Conservation (phyloP, 2,797 vertebrate species). For the Sebastolobus alascanus region DNA sequence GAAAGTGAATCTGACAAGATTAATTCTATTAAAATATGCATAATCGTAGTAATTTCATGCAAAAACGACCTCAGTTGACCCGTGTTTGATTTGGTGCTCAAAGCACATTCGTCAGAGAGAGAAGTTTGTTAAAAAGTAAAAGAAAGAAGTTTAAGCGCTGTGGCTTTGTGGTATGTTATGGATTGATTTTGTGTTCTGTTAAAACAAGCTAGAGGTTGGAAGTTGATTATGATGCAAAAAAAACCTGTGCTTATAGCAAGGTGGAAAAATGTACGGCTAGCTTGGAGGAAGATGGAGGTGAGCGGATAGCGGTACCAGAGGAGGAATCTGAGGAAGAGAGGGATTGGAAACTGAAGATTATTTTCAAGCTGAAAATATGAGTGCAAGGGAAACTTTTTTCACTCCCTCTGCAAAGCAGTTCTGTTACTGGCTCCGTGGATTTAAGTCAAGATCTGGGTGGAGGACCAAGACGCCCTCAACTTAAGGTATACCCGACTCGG, state of each 20-base stretch:
- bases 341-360: neutral
- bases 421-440: neutral
- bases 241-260: neutral
- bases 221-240: neutral
- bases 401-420: neutral
- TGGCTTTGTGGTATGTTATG: neutral
- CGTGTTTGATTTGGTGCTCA: neutral
- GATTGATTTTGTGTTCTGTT: no score
- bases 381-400: neutral
- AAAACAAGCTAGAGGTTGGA: neutral
- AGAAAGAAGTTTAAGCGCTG: fast-evolving
- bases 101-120: neutral
- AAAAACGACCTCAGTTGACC: neutral
- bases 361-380: neutral
- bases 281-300: neutral
- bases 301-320: neutral
- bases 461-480: neutral
- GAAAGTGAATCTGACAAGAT: neutral
- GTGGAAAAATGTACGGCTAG: neutral
- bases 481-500: neutral
- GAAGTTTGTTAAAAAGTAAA: neutral
- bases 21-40: neutral
- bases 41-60: neutral
- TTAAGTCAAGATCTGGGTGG: neutral
- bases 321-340: neutral